Base-by-base conservation (phyloP, 1,140 invertebrate genomes). In the Pseudomyrmex pallidus region DNA sequence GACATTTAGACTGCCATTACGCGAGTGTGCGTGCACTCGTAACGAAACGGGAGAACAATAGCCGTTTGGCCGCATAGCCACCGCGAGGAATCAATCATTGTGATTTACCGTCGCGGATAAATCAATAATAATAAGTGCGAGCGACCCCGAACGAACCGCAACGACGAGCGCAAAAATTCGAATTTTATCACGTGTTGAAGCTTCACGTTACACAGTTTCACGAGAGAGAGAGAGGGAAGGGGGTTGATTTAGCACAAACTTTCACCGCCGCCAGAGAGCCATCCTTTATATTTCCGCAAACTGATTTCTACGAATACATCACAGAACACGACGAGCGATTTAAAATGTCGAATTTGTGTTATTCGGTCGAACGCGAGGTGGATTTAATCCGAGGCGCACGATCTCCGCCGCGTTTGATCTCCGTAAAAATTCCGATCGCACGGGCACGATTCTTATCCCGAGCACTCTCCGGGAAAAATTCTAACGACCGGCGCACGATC, bases 1-100 rank as follows among this genome's bases (percentile, higher is more conserved):
- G 78, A 82, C 78, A 82, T 82, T 82, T 82, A 73, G 17, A 74
- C 70, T 46, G 61, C 70, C 48, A 74, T 82, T 82, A 82, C 70
- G 17, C 66, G 22, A 9, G 48, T 15, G 35, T 46, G 15, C 22
- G 35, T 13, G 20, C 2, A 44, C 56, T 20, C 54, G 52, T 20
- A 17, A 35, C 62, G 54, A 35, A 8, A 62, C 50, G 50, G 35
- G 25, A 35, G 66, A 72, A 80, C 76, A 80, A 80, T 80, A 25
- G 54, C 17, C 13, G 13, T 35, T 35, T 35, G 35, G 74, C 3
- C 17, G 52, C 35, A 12, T 57, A 44, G 50, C n/a, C 25, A 46
- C 17, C 63, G 35, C 20, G 52, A 57, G 25, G 76, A 78, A 80
- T 80, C 76, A 80, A 61, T 59, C 54, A 22, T 20, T 8, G 44